Evolutionary conservation across 2,797 vertebrate species (phyloP).

Genomic region (Myotis vivesi): DNA sequence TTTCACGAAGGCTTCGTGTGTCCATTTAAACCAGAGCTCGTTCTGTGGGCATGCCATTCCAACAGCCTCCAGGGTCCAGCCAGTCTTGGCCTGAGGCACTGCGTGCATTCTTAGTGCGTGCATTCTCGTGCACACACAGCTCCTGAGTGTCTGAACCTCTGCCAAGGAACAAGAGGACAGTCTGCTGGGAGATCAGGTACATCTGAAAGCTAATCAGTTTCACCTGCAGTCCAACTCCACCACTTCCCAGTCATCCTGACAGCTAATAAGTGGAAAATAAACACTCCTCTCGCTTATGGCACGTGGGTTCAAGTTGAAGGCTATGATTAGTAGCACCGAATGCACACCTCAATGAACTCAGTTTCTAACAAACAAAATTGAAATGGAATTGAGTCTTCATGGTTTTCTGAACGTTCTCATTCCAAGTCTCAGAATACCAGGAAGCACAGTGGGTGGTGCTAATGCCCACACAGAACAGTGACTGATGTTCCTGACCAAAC

Average conservation of each 20-base stretch:
- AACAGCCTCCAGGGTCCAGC: not conserved
- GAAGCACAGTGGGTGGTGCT: not conserved
- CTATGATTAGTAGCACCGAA: slow-evolving; percentile 14
- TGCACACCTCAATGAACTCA: not conserved
- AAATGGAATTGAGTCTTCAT: slow-evolving; percentile 55
- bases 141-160: not conserved
- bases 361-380: slow-evolving; percentile 60
- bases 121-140: slow-evolving; percentile 3
- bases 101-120: not conserved
- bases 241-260: slow-evolving; percentile 23
- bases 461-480: not conserved
- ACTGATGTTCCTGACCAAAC: not conserved
- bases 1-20: not conserved
- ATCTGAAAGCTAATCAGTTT: not conserved
- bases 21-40: not conserved
- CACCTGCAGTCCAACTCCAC: not conserved
- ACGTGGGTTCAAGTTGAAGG: slow-evolving; percentile 28
- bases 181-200: slow-evolving; percentile 13
- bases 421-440: slow-evolving; percentile 53
- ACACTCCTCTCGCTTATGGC: slow-evolving; percentile 7
- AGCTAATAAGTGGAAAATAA: slow-evolving; percentile 47
- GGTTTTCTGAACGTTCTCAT: slow-evolving; percentile 38
- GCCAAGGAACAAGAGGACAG: not conserved
- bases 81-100: not conserved
- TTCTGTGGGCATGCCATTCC: not conserved